These are phyloP conservation scores for Trigoniulus corallinus DNA, from an alignment of 1,140 invertebrate species.

Conservation along the genomic window DNA sequence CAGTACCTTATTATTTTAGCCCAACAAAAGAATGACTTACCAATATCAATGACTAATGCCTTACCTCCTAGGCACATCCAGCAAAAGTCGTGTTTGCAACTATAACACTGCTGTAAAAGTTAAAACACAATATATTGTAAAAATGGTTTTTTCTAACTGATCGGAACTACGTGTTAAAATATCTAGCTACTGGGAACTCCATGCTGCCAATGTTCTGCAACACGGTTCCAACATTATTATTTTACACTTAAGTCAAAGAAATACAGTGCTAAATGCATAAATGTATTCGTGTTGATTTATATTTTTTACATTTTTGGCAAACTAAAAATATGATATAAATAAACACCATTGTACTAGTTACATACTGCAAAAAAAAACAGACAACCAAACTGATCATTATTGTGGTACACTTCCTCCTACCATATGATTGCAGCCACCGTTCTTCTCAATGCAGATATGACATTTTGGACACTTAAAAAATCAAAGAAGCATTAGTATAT, in stretches of 20 bases:
- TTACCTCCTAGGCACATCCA: constrained; percentile 92
- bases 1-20: constrained; percentile 1
- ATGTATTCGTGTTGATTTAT: too few relatives aligned
- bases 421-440: constrained; percentile 99
- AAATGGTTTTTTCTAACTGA: too few relatives aligned
- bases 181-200: too few relatives aligned
- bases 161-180: too few relatives aligned
- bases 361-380: background rate
- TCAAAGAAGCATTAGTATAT: background rate
- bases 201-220: too few relatives aligned
- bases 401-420: too few relatives aligned
- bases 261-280: too few relatives aligned
- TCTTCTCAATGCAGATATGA: constrained; percentile 99
- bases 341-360: background rate
- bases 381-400: too few relatives aligned
- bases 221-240: too few relatives aligned
- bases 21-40: background rate
- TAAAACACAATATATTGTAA: too few relatives aligned
- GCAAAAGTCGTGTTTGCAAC: constrained; percentile 97
- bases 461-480: constrained; percentile 79
- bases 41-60: constrained; percentile 19
- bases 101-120: constrained; percentile 61
- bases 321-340: background rate
- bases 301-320: too few relatives aligned
- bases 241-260: too few relatives aligned